A percentile compares a stretch with the other conserved stretches of the same genome.
Conservation (phyloP, 2,888 invertebrate species). For the Lycophotia porphyrea region DNA sequence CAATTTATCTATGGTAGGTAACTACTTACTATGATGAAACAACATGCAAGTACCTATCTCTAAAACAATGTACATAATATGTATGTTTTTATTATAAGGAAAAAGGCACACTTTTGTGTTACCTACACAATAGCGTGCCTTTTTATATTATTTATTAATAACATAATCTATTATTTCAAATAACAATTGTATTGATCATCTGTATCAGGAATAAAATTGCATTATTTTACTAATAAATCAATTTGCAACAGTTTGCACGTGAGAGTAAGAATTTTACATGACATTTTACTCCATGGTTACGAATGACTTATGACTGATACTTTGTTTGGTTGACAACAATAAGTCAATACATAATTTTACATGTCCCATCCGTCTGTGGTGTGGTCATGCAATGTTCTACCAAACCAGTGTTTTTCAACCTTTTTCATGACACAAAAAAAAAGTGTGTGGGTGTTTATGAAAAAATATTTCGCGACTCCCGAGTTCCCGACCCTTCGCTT, state of each 20-base stretch:
- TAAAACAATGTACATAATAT: background rate
- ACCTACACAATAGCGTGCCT: too few species aligned
- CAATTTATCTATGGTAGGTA: background rate
- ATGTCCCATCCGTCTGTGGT: too few species aligned
- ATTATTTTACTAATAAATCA: slow-evolving; percentile 4
- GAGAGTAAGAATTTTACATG: background rate
- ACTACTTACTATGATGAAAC: background rate
- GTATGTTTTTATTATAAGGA: background rate
- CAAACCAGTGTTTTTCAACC: too few species aligned
- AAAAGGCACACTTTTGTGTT: background rate
- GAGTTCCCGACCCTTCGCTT: too few species aligned
- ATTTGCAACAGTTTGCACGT: background rate
- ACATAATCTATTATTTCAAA: background rate
- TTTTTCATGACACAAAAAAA: too few species aligned
- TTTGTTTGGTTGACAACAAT: background rate
- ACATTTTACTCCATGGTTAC: background rate
- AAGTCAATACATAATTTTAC: too few species aligned
- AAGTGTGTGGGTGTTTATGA: too few species aligned
- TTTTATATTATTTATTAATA: too few species aligned
- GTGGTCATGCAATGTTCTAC: too few species aligned
- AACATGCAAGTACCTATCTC: background rate
- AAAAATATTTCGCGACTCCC: too few species aligned
- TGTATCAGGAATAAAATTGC: slow-evolving; percentile 21
- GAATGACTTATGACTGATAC: background rate
- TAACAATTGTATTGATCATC: slow-evolving; percentile 2